These are phyloP conservation scores for Drosophila serrata DNA, from an alignment of 1,140 invertebrate genomes.

Conservation along the genomic window DNA sequence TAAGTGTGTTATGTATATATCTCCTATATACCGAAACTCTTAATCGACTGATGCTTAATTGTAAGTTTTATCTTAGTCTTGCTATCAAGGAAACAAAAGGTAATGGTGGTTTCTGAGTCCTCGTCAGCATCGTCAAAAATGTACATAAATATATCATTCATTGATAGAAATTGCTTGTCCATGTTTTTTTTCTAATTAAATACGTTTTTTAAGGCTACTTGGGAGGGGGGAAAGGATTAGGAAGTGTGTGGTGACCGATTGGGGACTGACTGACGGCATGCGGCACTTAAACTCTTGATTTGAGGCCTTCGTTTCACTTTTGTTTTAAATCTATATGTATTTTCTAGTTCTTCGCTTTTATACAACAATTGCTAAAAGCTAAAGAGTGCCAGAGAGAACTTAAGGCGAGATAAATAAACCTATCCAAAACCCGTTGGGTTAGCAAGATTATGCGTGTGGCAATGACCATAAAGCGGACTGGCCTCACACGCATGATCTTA, in stretches of 20 bases:
- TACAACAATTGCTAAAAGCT: not conserved
- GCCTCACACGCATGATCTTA: not conserved
- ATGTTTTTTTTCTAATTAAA: not conserved
- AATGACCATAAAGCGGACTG: not conserved
- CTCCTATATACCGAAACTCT: constrained; percentile 11
- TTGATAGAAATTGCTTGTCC: constrained; percentile 2
- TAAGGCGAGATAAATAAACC: constrained; percentile 7
- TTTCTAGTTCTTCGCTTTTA: not conserved
- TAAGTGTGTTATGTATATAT: constrained; percentile 10
- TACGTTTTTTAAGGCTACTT: constrained; percentile 1
- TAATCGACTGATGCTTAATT: constrained; percentile 3
- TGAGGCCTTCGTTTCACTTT: not conserved
- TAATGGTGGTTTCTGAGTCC: constrained; percentile 14
- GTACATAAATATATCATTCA: constrained; percentile 10
- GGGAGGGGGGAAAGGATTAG: no score
- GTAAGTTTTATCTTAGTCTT: not conserved
- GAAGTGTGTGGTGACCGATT: not conserved
- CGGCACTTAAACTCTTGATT: not conserved
- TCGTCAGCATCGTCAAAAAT: constrained; percentile 3
- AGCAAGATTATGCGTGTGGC: not conserved
- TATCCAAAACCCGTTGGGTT: constrained; percentile 10
- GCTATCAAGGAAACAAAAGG: constrained; percentile 11
- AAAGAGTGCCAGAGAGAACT: constrained; percentile 9
- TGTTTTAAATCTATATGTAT: not conserved
- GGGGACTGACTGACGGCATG: not conserved